Evolutionary conservation across 2,797 vertebrate genomes (phyloP).

Genomic region (Periparus ater): DNA sequence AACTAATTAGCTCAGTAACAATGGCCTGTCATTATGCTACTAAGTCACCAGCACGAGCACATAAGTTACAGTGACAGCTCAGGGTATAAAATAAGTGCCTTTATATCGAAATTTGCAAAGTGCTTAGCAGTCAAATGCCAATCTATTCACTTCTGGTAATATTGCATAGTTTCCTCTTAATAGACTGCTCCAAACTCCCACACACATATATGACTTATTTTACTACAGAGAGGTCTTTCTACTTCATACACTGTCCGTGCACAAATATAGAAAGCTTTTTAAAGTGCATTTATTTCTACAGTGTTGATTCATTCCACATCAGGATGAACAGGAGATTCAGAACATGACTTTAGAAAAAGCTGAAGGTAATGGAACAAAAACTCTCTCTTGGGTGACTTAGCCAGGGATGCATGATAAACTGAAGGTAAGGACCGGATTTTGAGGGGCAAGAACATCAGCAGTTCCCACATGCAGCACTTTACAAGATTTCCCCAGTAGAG

Average conservation of each 20-base stretch:
- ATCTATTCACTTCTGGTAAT: conserved; percentile 57
- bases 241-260: background rate
- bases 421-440: background rate
- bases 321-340: background rate
- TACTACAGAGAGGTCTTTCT: conserved; percentile 41
- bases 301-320: background rate
- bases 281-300: conserved; percentile 31
- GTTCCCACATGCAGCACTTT: conserved; percentile 35
- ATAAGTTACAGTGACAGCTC: conserved; percentile 64
- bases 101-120: conserved; percentile 55
- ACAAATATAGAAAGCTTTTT: conserved; percentile 36
- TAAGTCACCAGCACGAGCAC: conserved; percentile 54
- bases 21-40: conserved; percentile 59
- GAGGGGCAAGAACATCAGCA: conserved; percentile 23
- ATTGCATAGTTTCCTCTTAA: conserved; percentile 49
- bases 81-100: conserved; percentile 61
- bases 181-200: conserved; percentile 38
- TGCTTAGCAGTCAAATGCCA: conserved; percentile 66
- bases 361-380: background rate
- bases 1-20: conserved; percentile 70
- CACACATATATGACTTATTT: conserved; percentile 51
- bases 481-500: conserved; percentile 50
- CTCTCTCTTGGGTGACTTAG: background rate
- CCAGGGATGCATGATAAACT: background rate
- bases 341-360: background rate